phyloP scores from a whole-genome alignment of 2,797 vertebrate genomes.

The Pseudochirops corinnae region DNA sequence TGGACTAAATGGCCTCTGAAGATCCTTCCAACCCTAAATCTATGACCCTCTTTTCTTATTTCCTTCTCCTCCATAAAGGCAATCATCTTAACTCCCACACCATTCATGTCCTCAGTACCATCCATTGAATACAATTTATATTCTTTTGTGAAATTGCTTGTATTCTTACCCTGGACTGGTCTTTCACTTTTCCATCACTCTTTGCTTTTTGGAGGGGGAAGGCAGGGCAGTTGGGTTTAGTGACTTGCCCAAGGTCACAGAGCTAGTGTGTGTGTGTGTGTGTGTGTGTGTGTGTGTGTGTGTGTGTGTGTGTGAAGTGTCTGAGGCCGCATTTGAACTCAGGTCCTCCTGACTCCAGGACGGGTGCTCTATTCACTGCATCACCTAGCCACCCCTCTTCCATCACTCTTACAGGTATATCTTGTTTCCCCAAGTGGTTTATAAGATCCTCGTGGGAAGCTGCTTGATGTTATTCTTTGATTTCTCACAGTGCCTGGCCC shows the following conservation, averaged over 20 bases:
- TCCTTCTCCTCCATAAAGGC: neutral
- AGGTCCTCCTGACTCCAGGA: neutral
- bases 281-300: neutral
- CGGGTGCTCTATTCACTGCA: neutral
- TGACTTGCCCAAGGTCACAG: neutral
- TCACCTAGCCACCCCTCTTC: neutral
- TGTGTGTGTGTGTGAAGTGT: neutral
- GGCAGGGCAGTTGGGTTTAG: neutral
- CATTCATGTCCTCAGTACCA: neutral
- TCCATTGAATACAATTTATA: neutral
- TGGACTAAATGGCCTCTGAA: neutral
- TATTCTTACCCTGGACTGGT: neutral
- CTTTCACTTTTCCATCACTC: neutral
- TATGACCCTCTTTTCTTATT: neutral
- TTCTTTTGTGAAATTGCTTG: neutral
- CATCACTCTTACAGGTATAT: neutral
- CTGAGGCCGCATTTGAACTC: neutral
- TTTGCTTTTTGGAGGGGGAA: neutral
- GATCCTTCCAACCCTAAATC: neutral
- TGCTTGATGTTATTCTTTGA: neutral
- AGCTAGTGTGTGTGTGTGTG: neutral
- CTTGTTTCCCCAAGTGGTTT: neutral
- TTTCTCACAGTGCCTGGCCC: neutral
- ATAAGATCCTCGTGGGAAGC: neutral
- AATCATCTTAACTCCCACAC: neutral